Evolutionary conservation across 2,888 invertebrate species (phyloP).

Genomic region (Azorinus chamasolen): DNA sequence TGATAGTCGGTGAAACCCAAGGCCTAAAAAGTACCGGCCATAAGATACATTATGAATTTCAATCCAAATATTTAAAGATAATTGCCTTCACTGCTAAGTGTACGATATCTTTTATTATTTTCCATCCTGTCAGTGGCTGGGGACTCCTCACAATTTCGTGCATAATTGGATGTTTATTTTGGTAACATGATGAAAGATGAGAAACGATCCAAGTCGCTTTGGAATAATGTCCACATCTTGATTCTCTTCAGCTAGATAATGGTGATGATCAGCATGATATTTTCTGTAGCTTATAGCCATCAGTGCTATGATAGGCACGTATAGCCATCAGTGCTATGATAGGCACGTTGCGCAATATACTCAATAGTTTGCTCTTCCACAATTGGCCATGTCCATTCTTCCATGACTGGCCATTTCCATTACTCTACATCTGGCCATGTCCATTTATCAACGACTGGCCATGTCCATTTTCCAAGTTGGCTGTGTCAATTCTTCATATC

Average conservation of each 20-base stretch:
- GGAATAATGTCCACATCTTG: conserved; percentile 86
- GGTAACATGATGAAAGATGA: conserved; percentile 84
- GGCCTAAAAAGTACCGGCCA: conserved; percentile 82
- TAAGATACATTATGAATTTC: conserved; percentile 81
- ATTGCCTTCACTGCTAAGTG: conserved; percentile 80
- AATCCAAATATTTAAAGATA: conserved; percentile 78
- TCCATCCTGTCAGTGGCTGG: conserved; percentile 81
- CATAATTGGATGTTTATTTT: conserved; percentile 85
- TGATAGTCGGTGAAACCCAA: conserved; percentile 85
- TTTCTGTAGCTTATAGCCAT: conserved; percentile 86
- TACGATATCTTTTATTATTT: conserved; percentile 80
- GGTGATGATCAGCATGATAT: conserved; percentile 86
- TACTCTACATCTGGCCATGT: too few species aligned
- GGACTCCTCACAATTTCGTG: conserved; percentile 85
- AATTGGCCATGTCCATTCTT: conserved; percentile 84
- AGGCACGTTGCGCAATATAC: conserved; percentile 84
- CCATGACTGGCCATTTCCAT: too few species aligned
- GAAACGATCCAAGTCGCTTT: conserved; percentile 81
- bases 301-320: conserved; percentile 84
- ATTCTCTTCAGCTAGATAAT: conserved; percentile 84
- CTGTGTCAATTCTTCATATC: too few species aligned
- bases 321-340: conserved; percentile 84
- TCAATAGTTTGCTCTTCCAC: conserved; percentile 81
- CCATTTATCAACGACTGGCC: too few species aligned
- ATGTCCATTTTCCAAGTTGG: too few species aligned